phyloP scores from a whole-genome alignment of 2,888 invertebrate genomes.

The Tachystola acroxantha region DNA sequence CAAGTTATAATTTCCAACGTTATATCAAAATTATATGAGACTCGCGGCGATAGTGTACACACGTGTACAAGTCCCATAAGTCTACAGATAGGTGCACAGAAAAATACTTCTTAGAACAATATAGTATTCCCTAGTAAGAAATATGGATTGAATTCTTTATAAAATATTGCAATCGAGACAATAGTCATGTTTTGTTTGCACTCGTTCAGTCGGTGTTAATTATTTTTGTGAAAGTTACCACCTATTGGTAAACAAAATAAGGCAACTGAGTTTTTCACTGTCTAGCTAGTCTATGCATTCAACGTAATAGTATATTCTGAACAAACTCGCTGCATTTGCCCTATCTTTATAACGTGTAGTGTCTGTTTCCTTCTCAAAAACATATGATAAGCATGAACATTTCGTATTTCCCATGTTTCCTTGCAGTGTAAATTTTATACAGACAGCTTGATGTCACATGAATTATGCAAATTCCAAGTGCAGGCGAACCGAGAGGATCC shows the following conservation, averaged over 20 bases:
- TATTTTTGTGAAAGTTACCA: too few species aligned
- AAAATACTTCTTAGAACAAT: too few species aligned
- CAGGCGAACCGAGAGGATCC: slow-evolving; percentile 41
- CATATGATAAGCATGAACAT: slow-evolving; percentile 26
- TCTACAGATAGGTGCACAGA: too few species aligned
- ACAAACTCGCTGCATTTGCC: slow-evolving; percentile 4
- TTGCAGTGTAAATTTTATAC: slow-evolving; percentile 53
- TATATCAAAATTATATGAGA: slow-evolving; percentile 1
- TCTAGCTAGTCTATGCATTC: neutral
- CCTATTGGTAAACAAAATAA: too few species aligned
- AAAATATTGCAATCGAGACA: too few species aligned
- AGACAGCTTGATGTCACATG: slow-evolving; percentile 59
- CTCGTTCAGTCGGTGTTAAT: too few species aligned
- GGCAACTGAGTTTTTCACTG: too few species aligned
- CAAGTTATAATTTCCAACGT: slow-evolving; percentile 44
- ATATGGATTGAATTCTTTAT: too few species aligned
- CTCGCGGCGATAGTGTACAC: neutral
- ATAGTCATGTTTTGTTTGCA: too few species aligned
- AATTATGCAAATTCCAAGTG: slow-evolving; percentile 61
- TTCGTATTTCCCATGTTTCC: slow-evolving; percentile 38
- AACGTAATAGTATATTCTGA: neutral
- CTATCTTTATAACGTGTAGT: slow-evolving; percentile 12
- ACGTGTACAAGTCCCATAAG: neutral
- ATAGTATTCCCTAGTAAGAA: too few species aligned
- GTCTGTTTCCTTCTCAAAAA: slow-evolving; percentile 16